Conservation (phyloP, 2,888 invertebrate genomes). For the Polymixis lichenea region DNA sequence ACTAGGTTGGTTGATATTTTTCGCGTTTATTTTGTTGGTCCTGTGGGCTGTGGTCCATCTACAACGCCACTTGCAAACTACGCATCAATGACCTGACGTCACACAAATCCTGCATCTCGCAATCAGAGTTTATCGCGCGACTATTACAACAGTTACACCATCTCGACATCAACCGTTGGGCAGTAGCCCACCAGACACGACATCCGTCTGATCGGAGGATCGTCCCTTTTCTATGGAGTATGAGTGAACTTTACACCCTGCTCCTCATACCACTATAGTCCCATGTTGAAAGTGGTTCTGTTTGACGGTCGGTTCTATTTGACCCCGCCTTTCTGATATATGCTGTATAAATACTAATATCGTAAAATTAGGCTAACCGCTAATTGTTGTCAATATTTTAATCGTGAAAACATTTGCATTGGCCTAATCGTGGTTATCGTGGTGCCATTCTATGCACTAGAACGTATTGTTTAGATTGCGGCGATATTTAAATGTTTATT, state of each 20-base stretch:
- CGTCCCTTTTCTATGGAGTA: no score
- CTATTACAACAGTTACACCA: no score
- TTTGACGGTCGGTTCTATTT: not conserved
- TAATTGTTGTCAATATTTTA: slow-evolving; percentile 16
- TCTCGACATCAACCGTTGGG: no score
- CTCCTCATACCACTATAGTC: no score
- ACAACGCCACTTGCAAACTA: no score
- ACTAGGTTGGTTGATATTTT: not conserved
- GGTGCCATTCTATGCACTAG: slow-evolving; percentile 12
- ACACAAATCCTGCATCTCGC: no score
- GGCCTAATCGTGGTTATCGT: slow-evolving; percentile 39
- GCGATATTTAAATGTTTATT: slow-evolving; percentile 4
- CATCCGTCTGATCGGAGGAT: no score
- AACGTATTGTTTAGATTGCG: slow-evolving; percentile 6
- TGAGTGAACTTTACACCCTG: no score
- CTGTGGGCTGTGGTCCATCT: no score
- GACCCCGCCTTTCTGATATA: not conserved
- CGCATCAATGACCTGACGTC: no score
- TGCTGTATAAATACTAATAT: not conserved
- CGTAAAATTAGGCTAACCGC: not conserved
- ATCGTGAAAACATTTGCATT: slow-evolving; percentile 37
- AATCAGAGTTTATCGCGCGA: no score
- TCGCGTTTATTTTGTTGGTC: not conserved
- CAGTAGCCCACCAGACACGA: no score
- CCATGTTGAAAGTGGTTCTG: not conserved